Evolutionary conservation across 2,113 vertebrate species (phyloP).

Genomic region (Nanorana parkeri): DNA sequence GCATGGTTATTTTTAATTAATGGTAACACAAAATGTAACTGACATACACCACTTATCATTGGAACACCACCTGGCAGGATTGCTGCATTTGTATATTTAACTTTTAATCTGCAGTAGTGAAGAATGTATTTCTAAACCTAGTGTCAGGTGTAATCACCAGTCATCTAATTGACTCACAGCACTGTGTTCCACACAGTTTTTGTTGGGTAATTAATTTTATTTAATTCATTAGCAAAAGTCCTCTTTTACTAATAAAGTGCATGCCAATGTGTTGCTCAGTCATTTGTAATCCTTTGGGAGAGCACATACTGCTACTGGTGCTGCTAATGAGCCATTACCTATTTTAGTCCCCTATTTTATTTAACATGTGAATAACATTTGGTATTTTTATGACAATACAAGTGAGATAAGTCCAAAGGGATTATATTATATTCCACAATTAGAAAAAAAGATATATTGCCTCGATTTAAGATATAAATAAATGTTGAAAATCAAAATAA

Average conservation of each 20-base stretch:
- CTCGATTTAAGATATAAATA: too few species aligned
- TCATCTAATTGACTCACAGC: constrained; percentile 31
- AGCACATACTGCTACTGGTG: constrained; percentile 36
- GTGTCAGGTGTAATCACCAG: constrained; percentile 39
- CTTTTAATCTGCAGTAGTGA: constrained; percentile 8
- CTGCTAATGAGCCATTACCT: constrained; percentile 40
- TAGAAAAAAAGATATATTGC: too few species aligned
- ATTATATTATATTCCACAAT: too few species aligned
- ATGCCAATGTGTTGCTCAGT: constrained; percentile 17
- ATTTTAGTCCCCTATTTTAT: constrained; percentile 1
- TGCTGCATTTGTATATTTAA: constrained; percentile 22
- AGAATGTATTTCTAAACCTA: constrained; percentile 9
- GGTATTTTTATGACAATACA: constrained; percentile 1
- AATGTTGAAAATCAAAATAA: too few species aligned
- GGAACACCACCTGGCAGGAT: constrained; percentile 15
- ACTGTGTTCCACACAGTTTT: constrained; percentile 28
- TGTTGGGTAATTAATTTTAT: constrained; percentile 44
- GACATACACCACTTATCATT: constrained; percentile 20
- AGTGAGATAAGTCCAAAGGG: neutral
- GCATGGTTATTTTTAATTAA: constrained; percentile 26
- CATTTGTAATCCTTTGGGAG: constrained; percentile 44
- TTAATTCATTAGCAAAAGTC: constrained; percentile 44
- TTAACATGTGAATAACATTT: neutral
- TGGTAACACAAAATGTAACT: constrained; percentile 18
- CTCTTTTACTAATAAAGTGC: constrained; percentile 36